phyloP scores from a whole-genome alignment of 2,113 vertebrate genomes.

The Aspiorhynchus laticeps region DNA sequence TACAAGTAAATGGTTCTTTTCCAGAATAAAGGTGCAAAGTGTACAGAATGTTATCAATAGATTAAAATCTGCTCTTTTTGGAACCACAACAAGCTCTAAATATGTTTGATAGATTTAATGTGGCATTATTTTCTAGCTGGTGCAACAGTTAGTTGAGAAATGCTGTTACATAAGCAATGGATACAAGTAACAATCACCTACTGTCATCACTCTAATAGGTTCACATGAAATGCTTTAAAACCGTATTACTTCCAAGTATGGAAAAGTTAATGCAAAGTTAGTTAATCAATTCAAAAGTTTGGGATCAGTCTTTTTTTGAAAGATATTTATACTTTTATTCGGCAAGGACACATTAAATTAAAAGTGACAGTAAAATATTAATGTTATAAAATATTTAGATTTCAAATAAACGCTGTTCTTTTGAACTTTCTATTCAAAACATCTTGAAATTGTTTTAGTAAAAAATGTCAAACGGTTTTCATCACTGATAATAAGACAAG shows the following conservation, averaged over 20 bases:
- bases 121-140: background rate
- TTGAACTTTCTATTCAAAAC: no score
- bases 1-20: background rate
- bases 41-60: background rate
- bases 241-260: background rate
- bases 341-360: background rate
- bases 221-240: background rate
- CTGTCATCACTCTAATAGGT: background rate
- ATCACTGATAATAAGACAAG: background rate
- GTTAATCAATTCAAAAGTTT: background rate
- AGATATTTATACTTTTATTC: background rate
- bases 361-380: background rate
- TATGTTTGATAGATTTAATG: background rate
- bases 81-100: background rate
- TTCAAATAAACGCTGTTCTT: no score
- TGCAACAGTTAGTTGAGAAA: background rate
- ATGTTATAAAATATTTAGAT: no score
- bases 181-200: background rate
- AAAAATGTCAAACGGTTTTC: background rate
- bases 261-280: background rate
- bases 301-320: background rate
- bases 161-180: background rate
- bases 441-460: no score
- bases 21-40: background rate
- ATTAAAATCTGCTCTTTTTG: background rate